A percentile compares a stretch with the other conserved stretches of the same genome.
Conservation (phyloP, 2,113 vertebrate genomes). For the Malurus cyaneus region DNA sequence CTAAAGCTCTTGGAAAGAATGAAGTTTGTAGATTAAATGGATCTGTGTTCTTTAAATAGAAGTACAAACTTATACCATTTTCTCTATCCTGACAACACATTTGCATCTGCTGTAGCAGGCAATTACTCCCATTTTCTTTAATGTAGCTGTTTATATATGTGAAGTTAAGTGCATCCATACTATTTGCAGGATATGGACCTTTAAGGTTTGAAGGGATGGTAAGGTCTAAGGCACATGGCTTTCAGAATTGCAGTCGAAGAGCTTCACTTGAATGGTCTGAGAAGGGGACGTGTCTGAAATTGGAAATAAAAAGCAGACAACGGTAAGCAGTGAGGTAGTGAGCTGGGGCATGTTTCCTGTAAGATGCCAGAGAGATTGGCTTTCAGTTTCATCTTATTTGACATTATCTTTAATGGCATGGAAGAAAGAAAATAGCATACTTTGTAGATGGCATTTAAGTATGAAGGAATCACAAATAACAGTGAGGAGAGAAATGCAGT, state of each 20-base stretch:
- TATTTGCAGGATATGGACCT: neutral
- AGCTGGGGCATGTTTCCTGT: neutral
- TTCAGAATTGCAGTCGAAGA: neutral
- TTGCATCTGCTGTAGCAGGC: conserved; percentile 44
- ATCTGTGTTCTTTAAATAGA: conserved; percentile 61
- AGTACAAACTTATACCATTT: conserved; percentile 44
- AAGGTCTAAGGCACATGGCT: neutral
- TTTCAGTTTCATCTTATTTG: conserved; percentile 47
- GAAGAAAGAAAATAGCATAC: conserved; percentile 58
- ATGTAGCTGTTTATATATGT: conserved; percentile 6
- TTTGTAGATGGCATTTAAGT: conserved; percentile 36
- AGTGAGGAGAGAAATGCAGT: neutral
- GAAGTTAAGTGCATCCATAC: neutral
- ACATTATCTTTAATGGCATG: conserved; percentile 56
- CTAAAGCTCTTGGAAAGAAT: conserved; percentile 45
- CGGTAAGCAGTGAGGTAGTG: neutral
- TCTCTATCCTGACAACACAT: conserved; percentile 37
- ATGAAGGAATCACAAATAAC: conserved; percentile 31
- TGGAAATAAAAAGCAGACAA: neutral
- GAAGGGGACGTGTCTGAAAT: neutral
- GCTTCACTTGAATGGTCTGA: neutral
- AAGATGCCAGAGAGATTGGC: conserved; percentile 2
- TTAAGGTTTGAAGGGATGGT: neutral
- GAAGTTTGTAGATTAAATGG: conserved; percentile 49
- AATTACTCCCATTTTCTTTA: conserved; percentile 45